Evolutionary conservation across 92 coral and sea anemone genomes (phyloP), one percentile per base, ranked within the genome.

Genomic region (Micromussa lordhowensis): DNA sequence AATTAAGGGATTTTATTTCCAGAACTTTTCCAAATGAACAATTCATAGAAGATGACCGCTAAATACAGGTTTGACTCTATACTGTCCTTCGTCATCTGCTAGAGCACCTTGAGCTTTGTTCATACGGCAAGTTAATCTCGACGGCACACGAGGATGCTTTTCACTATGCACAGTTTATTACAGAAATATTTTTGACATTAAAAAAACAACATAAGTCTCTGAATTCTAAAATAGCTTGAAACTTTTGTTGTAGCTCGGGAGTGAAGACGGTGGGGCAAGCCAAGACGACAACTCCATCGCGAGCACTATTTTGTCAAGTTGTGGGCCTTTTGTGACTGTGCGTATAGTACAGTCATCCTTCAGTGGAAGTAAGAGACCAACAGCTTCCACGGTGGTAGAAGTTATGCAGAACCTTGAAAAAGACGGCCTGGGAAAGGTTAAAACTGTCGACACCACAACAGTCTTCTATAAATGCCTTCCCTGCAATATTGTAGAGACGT

Each of bases 301-400:
- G 30, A 48, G 78, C 8, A 71, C 36, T 34, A 49, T 82, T 31
- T 34, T 82, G 57, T 26, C 86, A 13, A 15, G 76, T 38, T 36
- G 36, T 68, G 90, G 85, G 44, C 85, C 90, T 44, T 86, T 86
- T 49, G 63, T 32, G 31, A 86, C 90, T 40, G 79, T 86, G 77
- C 85, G 78, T 49, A 24, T 78, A 34, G 90, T 66, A 63, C 90
- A 87, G 58, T 70, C 78, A 54, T 77, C 85, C 75, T 32, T 87
- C 19, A 78, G 85, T 79, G 85, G 90, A 49, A 68, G 68, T 21
- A 48, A 61, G 35, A 64, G 85, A 28, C 90, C 90, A 48, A 68
- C 68, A 38, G 75, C 80, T 5, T 35, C 75, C 49, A 72, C 76
- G 18, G 68, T 87, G 55, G 53, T 87, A 30, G 85, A 77, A 0